Base-by-base conservation (phyloP, 2,113 vertebrate species). In the Corythaeola cristata region DNA sequence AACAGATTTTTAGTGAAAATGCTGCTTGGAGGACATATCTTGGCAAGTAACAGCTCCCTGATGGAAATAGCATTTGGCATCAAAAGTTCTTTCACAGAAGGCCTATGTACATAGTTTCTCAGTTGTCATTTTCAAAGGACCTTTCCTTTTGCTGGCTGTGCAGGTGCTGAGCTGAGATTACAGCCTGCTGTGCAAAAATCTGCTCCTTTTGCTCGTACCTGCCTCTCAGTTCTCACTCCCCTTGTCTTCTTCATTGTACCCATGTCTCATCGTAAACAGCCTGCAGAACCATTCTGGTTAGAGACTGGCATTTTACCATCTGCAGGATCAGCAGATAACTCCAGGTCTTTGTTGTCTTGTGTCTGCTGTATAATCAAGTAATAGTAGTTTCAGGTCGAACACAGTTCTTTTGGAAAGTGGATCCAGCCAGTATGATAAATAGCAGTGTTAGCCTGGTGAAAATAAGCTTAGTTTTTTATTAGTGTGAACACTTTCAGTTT, bases 101-200 rank as follows among this genome's bases (percentile, higher is more conserved):
- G 67, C 26, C 56, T 55, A 0, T 9, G 35, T 35, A n/a, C 28
- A 4, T 33, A 24, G 52, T 67, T 95, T 84, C 88, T 94, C 53
- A 72, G 76, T 41, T 92, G 79, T 80, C 32, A 1, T 86, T 88
- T 96, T 90, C 92, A 94, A 92, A 96, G 66, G 73, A 19, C 44
- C 56, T 73, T 92, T 72, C 72, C 66, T 86, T 88, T 81, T 53
- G 77, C 72, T 78, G 60, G 33, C 44, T 68, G 32, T 60, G 86
- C 90, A 94, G 92, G 90, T 97, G 95, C 68, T 60, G 83, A 87
- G 58, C 45, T 56, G 90, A 94, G 92, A 95, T 96, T 96, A 68
- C 68, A 75, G 49, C 39, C 77, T 73, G 49, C 88, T 82, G 85
- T 64, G 56, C 49, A 28, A 75, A 84, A 93, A 56, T 7, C 49